Evolutionary conservation across 2,797 vertebrate species (phyloP).

Genomic region (Taeniopygia guttata): DNA sequence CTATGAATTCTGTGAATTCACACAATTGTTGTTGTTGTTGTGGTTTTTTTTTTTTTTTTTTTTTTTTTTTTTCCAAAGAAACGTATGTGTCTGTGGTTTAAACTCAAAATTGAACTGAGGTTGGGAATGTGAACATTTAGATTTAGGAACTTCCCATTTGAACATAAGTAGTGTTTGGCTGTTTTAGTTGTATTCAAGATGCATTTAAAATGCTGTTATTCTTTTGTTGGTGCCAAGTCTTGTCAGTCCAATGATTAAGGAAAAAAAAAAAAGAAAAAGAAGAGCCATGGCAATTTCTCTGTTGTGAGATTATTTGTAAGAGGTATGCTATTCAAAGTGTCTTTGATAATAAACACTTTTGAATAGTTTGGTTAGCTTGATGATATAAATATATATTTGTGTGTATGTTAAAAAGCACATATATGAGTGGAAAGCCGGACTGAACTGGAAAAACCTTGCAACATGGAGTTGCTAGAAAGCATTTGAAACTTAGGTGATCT

Average conservation of each 20-base stretch:
- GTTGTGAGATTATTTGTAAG: not conserved
- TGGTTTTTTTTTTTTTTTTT: not conserved
- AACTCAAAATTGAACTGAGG: not conserved
- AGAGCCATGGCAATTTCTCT: not conserved
- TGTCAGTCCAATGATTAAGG: not conserved
- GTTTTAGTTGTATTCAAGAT: not conserved
- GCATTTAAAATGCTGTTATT: not conserved
- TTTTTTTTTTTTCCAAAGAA: not conserved
- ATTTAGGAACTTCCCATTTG: rapidly evolving
- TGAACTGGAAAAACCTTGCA: not conserved
- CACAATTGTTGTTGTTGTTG: not conserved
- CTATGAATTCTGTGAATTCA: not conserved
- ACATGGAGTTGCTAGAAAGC: not conserved
- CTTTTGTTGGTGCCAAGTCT: not conserved
- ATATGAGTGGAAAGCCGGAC: not conserved
- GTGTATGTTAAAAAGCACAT: not conserved
- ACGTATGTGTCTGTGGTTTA: not conserved
- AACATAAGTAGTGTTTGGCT: not conserved
- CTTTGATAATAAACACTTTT: not conserved
- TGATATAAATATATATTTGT: not conserved
- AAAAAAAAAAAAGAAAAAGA: too few species aligned
- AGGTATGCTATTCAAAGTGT: not conserved
- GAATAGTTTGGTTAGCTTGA: not conserved
- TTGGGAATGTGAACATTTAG: rapidly evolving
- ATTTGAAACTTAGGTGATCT: not conserved